Conservation (phyloP, 2,888 invertebrate species). For the Embidobia sp. region DNA sequence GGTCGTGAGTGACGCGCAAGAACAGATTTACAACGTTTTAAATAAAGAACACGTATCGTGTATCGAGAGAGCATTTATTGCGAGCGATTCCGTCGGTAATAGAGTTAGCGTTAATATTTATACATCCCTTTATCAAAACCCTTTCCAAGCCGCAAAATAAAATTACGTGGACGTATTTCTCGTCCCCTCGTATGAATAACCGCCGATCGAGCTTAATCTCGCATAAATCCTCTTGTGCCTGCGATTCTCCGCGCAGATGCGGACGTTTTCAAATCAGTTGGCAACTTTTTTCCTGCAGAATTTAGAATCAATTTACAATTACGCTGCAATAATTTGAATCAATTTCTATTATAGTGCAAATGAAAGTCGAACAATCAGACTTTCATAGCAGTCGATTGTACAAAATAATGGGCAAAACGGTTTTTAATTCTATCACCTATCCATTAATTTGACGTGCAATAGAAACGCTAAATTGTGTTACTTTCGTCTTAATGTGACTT, state of each 20-base stretch:
- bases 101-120: slow-evolving; percentile 59
- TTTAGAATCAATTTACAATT: slow-evolving; percentile 10
- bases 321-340: neutral
- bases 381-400: no score
- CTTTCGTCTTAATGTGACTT: no score
- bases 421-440: no score
- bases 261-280: slow-evolving; percentile 13
- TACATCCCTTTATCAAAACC: slow-evolving; percentile 52
- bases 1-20: slow-evolving; percentile 42
- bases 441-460: no score
- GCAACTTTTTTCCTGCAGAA: slow-evolving; percentile 5
- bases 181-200: slow-evolving; percentile 41
- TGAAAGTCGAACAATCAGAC: neutral
- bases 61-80: slow-evolving; percentile 49
- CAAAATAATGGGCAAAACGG: no score
- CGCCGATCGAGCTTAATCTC: slow-evolving; percentile 52
- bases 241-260: slow-evolving; percentile 19
- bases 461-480: no score
- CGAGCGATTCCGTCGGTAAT: slow-evolving; percentile 49
- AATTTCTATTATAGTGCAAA: neutral
- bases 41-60: slow-evolving; percentile 54
- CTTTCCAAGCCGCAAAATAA: slow-evolving; percentile 51
- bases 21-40: slow-evolving; percentile 55
- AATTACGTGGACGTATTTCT: slow-evolving; percentile 44
- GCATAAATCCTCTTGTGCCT: slow-evolving; percentile 46